These are phyloP conservation scores for Sebastes matsubarae DNA, from an alignment of 2,797 vertebrate genomes.

Conservation along the genomic window DNA sequence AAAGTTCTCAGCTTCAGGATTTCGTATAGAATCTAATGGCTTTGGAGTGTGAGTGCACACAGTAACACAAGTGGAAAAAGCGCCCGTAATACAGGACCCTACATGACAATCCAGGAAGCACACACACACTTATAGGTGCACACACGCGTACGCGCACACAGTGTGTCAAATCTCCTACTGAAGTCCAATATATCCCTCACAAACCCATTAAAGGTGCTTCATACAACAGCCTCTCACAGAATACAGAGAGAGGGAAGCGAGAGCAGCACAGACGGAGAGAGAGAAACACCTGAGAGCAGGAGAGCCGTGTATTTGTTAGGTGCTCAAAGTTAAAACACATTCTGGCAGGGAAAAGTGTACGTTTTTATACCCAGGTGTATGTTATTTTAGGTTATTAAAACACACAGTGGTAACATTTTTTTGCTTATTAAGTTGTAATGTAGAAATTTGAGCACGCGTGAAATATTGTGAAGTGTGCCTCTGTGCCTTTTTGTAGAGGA, in stretches of 20 bases:
- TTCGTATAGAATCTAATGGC: slow-evolving; percentile 79
- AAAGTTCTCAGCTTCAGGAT: slow-evolving; percentile 76
- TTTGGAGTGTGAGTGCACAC: slow-evolving; percentile 79
- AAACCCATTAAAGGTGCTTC: slow-evolving; percentile 80
- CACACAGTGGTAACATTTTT: neutral
- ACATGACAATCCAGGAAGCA: slow-evolving; percentile 72
- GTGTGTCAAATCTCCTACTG: slow-evolving; percentile 68
- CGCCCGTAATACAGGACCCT: slow-evolving; percentile 69
- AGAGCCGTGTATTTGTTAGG: slow-evolving; percentile 53
- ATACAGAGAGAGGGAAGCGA: slow-evolving; percentile 62
- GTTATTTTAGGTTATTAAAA: slow-evolving; percentile 34
- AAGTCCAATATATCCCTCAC: slow-evolving; percentile 78
- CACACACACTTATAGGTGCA: slow-evolving; percentile 50
- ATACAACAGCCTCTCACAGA: slow-evolving; percentile 77
- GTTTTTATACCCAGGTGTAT: slow-evolving; percentile 15
- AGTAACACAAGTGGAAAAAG: slow-evolving; percentile 74
- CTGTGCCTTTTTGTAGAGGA: slow-evolving; percentile 16
- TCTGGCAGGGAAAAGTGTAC: slow-evolving; percentile 17
- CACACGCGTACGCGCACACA: slow-evolving; percentile 26
- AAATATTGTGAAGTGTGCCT: slow-evolving; percentile 5
- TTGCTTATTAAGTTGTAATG: slow-evolving; percentile 34
- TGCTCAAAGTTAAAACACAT: slow-evolving; percentile 59
- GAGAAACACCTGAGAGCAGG: slow-evolving; percentile 30
- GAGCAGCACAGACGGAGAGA: slow-evolving; percentile 53
- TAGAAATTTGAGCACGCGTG: neutral